These are phyloP conservation scores for Danio tinwini DNA, from an alignment of 2,797 vertebrate species.

Conservation along the genomic window DNA sequence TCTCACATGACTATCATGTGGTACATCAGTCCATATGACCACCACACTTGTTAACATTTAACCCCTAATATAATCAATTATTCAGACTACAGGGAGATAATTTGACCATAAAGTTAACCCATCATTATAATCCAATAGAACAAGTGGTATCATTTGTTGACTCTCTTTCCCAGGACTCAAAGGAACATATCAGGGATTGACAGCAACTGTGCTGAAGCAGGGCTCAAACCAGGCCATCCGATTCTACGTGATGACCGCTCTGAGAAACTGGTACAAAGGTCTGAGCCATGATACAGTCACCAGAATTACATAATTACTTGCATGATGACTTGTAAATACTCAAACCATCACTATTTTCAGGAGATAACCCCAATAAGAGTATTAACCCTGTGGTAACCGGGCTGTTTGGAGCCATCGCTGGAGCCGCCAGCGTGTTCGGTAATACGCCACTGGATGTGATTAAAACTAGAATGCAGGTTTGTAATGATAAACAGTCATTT, in stretches of 20 bases:
- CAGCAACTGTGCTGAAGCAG: conserved; percentile 93
- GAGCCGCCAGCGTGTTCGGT: conserved; percentile 94
- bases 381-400: conserved; percentile 93
- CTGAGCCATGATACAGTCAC: not conserved
- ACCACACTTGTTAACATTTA: not conserved
- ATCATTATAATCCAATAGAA: not conserved
- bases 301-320: not conserved
- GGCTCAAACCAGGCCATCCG: conserved; percentile 98
- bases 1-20: conserved; percentile 16
- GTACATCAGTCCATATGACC: conserved; percentile 1
- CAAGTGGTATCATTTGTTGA: too few species aligned
- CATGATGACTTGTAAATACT: too few species aligned
- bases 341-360: conserved; percentile 67
- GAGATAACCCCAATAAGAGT: conserved; percentile 86
- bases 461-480: conserved; percentile 97
- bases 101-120: conserved; percentile 3
- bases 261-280: conserved; percentile 99
- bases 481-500: not conserved
- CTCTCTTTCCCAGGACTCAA: conserved; percentile 79
- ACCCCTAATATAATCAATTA: not conserved
- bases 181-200: conserved; percentile 95
- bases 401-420: conserved; percentile 87
- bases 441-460: conserved; percentile 97
- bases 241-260: conserved; percentile 95
- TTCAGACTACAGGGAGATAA: not conserved